A percentile compares a stretch with the other conserved stretches of the same genome.
Conservation (phyloP, 2,797 vertebrate genomes). For the Glossophaga mutica region DNA sequence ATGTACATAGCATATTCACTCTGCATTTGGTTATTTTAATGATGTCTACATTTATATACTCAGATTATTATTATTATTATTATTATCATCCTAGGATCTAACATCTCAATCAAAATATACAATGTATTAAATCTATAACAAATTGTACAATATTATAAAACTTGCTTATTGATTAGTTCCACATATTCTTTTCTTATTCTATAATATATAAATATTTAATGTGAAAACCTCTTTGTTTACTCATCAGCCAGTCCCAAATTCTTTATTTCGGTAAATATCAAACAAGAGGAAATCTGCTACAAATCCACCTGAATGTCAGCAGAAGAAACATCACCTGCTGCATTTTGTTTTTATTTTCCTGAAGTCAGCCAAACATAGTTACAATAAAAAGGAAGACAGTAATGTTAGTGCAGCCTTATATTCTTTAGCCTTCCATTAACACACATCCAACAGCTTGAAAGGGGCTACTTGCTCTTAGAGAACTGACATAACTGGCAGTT, state of each 20-base stretch:
- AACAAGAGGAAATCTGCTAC: neutral
- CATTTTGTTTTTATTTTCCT: neutral
- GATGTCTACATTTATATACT: neutral
- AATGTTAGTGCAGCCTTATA: neutral
- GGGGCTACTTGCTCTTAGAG: neutral
- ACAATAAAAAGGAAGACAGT: neutral
- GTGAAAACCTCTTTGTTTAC: neutral
- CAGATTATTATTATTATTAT: neutral
- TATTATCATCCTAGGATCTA: neutral
- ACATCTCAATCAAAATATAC: neutral
- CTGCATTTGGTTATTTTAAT: neutral
- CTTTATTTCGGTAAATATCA: neutral
- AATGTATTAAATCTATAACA: neutral
- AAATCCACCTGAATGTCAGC: neutral
- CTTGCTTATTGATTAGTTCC: neutral
- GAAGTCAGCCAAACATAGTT: neutral
- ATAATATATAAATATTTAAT: neutral
- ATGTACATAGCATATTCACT: neutral
- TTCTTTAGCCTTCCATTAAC: neutral
- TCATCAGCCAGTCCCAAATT: neutral
- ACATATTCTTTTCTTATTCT: neutral
- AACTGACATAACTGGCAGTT: neutral
- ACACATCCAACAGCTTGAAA: neutral
- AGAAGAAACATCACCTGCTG: neutral
- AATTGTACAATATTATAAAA: neutral